Conservation (phyloP, 2,797 vertebrate genomes). For the Mus minutoides region DNA sequence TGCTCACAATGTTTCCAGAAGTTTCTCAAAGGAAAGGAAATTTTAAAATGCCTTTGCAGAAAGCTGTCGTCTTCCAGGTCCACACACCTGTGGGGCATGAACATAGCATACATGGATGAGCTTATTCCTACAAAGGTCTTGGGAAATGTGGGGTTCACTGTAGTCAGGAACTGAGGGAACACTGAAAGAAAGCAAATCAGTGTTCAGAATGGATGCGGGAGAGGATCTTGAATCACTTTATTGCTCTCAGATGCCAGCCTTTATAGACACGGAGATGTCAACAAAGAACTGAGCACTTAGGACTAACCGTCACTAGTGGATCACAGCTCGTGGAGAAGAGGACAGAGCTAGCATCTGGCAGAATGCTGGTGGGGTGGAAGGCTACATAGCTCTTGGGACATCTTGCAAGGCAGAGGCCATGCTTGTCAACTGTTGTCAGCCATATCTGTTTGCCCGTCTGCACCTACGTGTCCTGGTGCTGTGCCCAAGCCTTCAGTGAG, state of each 20-base stretch:
- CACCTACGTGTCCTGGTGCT: neutral
- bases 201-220: neutral
- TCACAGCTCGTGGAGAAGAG: neutral
- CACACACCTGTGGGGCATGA: neutral
- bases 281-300: neutral
- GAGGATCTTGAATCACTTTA: neutral
- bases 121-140: neutral
- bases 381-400: too few relatives aligned
- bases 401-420: neutral
- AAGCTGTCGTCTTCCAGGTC: neutral
- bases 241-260: neutral
- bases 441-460: fast-evolving
- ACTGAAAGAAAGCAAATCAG: neutral
- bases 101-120: neutral
- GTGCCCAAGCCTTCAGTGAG: neutral
- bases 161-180: neutral
- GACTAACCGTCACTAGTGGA: neutral
- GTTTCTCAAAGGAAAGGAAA: neutral
- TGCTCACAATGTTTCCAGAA: neutral
- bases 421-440: too few relatives aligned
- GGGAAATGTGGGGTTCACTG: neutral
- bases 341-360: neutral
- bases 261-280: neutral
- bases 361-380: fast-evolving
- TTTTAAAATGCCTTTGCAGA: neutral